Evolutionary conservation across 64 coral and sea anemone species (phyloP).

Genomic region (Dendrophyllia cribrosa): DNA sequence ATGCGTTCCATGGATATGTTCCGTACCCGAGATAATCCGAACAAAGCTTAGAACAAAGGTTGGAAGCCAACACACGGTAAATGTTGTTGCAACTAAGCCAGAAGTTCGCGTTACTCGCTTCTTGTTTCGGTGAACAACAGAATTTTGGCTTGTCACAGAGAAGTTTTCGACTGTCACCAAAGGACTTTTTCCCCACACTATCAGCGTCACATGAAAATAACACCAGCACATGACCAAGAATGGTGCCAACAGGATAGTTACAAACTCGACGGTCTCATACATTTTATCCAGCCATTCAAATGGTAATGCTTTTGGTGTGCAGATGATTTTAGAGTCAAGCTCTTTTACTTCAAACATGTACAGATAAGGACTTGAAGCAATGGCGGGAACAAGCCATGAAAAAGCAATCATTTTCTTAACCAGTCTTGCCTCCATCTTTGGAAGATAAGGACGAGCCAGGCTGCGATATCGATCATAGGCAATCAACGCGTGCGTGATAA

Average conservation of each 20-base stretch:
- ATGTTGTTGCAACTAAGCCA: conserved; percentile 24
- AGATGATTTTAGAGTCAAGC: neutral
- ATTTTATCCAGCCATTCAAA: conserved; percentile 52
- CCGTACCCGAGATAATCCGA: neutral
- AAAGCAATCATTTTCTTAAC: conserved; percentile 29
- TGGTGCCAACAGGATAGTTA: neutral
- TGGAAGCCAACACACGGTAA: conserved; percentile 45
- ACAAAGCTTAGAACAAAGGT: conserved; percentile 17
- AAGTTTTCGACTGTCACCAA: neutral
- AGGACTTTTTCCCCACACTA: neutral
- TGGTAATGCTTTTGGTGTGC: conserved; percentile 10
- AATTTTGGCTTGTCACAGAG: neutral
- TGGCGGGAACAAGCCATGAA: conserved; percentile 30
- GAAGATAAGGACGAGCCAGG: conserved; percentile 51
- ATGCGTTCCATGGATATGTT: neutral
- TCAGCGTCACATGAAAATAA: conserved; percentile 8
- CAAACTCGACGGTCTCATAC: conserved; percentile 13
- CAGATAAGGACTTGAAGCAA: conserved; percentile 42
- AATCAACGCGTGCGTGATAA: conserved; percentile 52
- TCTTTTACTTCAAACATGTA: conserved; percentile 1
- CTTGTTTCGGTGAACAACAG: neutral
- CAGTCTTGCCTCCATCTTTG: conserved; percentile 17
- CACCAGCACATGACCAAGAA: conserved; percentile 8
- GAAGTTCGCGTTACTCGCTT: conserved; percentile 47
- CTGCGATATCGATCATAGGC: conserved; percentile 52